Evolutionary conservation across 2,888 invertebrate species (phyloP).

Genomic region (Hetaerina titia): DNA sequence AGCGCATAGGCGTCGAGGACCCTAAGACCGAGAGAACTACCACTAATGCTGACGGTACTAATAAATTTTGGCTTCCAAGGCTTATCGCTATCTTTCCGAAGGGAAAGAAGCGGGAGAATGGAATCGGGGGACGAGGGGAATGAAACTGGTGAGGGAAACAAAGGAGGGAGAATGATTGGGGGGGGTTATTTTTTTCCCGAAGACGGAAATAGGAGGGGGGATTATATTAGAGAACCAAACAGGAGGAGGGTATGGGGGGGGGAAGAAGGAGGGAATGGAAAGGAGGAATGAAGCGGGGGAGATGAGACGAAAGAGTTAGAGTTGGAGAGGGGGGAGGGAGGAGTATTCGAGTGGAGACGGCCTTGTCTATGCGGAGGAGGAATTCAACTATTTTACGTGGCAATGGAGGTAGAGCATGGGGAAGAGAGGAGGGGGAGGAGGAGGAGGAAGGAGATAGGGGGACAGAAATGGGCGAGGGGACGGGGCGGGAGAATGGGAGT

Average conservation of each 20-base stretch:
- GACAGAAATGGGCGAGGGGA: slow-evolving; percentile 3
- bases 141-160: neutral
- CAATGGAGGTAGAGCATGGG: neutral
- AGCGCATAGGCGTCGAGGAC: too few species aligned
- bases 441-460: neutral
- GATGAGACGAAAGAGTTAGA: neutral
- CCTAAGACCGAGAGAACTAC: too few species aligned
- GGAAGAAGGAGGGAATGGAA: neutral
- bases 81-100: too few species aligned
- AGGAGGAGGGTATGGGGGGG: too few species aligned
- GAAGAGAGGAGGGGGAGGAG: neutral
- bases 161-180: too few species aligned
- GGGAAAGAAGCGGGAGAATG: neutral
- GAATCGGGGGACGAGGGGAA: neutral
- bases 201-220: neutral
- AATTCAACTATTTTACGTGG: slow-evolving; percentile 2
- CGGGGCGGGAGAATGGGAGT: neutral
- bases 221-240: neutral
- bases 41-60: too few species aligned
- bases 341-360: neutral
- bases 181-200: neutral
- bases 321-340: neutral
- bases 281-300: too few species aligned
- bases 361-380: slow-evolving; percentile 10
- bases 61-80: too few species aligned